A percentile compares a stretch with the other conserved stretches of the same genome.
Evolutionary conservation across 2,888 invertebrate genomes (phyloP).

Genomic region (Phoronis australis): DNA sequence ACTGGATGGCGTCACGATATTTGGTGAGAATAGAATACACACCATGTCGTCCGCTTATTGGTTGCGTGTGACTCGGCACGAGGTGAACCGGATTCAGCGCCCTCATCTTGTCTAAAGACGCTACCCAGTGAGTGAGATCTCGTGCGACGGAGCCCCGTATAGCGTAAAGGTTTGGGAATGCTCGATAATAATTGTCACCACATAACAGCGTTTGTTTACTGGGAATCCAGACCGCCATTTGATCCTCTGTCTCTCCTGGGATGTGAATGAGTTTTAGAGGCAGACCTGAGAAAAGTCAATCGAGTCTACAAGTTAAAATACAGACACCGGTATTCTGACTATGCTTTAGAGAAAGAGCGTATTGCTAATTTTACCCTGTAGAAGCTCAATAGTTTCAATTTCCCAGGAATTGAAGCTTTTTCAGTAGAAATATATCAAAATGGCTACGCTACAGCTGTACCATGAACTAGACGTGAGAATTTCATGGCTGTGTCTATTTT

Average conservation of each 20-base stretch:
- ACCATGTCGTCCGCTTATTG: slow-evolving; percentile 22
- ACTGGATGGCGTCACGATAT: slow-evolving; percentile 40
- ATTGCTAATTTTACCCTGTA: too few relatives aligned
- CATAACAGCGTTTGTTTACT: slow-evolving; percentile 28
- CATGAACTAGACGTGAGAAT: too few relatives aligned
- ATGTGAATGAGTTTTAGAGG: slow-evolving; percentile 35
- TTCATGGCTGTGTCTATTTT: too few relatives aligned
- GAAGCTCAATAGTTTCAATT: too few relatives aligned
- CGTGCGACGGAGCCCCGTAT: slow-evolving; percentile 36
- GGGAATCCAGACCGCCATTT: slow-evolving; percentile 41
- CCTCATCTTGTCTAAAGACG: slow-evolving; percentile 35
- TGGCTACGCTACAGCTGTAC: too few relatives aligned
- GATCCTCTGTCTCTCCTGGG: slow-evolving; percentile 44
- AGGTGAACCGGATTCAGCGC: slow-evolving; percentile 27
- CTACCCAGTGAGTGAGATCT: slow-evolving; percentile 28
- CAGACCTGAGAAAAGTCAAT: too few relatives aligned
- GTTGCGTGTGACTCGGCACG: slow-evolving; percentile 38
- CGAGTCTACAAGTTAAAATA: too few relatives aligned
- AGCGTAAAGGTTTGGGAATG: slow-evolving; percentile 44
- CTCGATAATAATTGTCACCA: slow-evolving; percentile 37
- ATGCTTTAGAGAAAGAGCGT: too few relatives aligned
- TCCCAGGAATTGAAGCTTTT: too few relatives aligned
- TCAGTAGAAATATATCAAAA: too few relatives aligned
- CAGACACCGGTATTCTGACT: too few relatives aligned
- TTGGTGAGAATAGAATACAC: slow-evolving; percentile 19